These are phyloP conservation scores for Clistopyga incitator DNA, from an alignment of 2,888 invertebrate genomes.

Conservation along the genomic window DNA sequence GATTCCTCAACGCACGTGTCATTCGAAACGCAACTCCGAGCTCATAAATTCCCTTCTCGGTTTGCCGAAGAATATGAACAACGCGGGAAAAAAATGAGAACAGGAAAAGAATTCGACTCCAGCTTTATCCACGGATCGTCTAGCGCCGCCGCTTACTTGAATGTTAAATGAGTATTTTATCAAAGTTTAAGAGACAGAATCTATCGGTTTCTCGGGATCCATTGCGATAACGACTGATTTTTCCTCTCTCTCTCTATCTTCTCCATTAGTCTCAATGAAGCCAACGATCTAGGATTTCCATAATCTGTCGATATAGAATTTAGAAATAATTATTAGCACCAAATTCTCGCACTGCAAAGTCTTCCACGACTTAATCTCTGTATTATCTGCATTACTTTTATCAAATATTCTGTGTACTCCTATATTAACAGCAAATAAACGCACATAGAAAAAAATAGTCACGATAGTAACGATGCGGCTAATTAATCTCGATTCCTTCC, in stretches of 20 bases:
- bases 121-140: slow-evolving; percentile 2
- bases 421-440: slow-evolving; percentile 4
- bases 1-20: slow-evolving; percentile 76
- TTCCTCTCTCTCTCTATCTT: neutral
- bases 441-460: neutral
- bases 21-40: slow-evolving; percentile 89
- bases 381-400: slow-evolving; percentile 16
- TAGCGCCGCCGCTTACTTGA: neutral
- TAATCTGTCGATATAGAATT: neutral
- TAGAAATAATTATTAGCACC: slow-evolving; percentile 1
- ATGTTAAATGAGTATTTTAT: neutral
- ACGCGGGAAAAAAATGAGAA: slow-evolving; percentile 87
- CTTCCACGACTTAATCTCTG: slow-evolving; percentile 1
- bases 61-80: slow-evolving; percentile 91
- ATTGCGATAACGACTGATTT: neutral
- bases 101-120: neutral
- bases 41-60: slow-evolving; percentile 90
- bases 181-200: neutral
- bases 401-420: neutral
- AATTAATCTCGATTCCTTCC: neutral
- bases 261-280: neutral
- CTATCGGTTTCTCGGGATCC: neutral
- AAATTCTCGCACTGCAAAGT: neutral
- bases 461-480: neutral
- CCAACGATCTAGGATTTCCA: neutral